Conservation (phyloP, 2,113 vertebrate genomes). For the Siniperca chuatsi region DNA sequence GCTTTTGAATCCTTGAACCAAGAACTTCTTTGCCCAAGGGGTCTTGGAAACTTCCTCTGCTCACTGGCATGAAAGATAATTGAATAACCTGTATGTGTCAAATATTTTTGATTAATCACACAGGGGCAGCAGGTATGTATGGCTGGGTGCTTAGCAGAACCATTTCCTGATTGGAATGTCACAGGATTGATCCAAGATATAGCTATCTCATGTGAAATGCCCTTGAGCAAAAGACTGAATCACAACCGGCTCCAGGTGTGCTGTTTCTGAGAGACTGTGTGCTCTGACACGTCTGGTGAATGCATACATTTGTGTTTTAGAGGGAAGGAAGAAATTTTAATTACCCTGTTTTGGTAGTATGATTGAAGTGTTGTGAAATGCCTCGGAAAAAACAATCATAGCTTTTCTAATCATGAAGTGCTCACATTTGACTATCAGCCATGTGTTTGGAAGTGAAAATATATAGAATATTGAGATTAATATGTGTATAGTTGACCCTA, state of each 20-base stretch:
- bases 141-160: constrained; percentile 43
- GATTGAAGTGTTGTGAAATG: constrained; percentile 22
- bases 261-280: background rate
- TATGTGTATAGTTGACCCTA: background rate
- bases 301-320: constrained; percentile 25
- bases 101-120: constrained; percentile 70
- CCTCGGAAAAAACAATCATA: constrained; percentile 3
- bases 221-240: constrained; percentile 52
- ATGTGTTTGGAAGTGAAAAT: background rate
- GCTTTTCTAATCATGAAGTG: constrained; percentile 10
- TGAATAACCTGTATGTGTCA: constrained; percentile 61
- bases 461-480: background rate
- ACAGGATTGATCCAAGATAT: constrained; percentile 53
- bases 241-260: constrained; percentile 27
- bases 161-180: constrained; percentile 55
- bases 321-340: constrained; percentile 40
- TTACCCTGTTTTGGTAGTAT: constrained; percentile 23
- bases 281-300: constrained; percentile 9
- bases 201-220: constrained; percentile 39
- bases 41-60: constrained; percentile 33
- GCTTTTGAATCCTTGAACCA: constrained; percentile 52
- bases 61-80: constrained; percentile 47
- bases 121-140: constrained; percentile 37
- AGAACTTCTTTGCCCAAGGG: constrained; percentile 38
- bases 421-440: constrained; percentile 19